Evolutionary conservation across 64 coral and sea anemone species (phyloP).

Genomic region (Dendrophyllia cribrosa): DNA sequence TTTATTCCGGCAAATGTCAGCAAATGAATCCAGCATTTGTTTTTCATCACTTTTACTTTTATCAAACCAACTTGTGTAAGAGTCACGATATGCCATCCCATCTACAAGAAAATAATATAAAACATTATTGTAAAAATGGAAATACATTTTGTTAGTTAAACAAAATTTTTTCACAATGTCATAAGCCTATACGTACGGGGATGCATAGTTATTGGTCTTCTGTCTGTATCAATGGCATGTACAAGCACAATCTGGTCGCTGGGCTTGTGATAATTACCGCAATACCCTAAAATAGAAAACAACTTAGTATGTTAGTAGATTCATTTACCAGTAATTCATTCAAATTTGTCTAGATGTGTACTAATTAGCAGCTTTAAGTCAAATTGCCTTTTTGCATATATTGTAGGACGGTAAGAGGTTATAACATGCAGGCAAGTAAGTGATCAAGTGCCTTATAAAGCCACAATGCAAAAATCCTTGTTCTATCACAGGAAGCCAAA

Average conservation of each 20-base stretch:
- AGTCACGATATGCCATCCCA: conserved; percentile 27
- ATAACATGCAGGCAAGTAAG: no score
- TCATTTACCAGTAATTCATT: not conserved
- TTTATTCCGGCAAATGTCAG: conserved; percentile 20
- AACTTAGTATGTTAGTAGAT: not conserved
- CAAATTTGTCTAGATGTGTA: not conserved
- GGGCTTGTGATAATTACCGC: conserved; percentile 11
- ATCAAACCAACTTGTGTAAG: not conserved
- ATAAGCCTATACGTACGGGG: conserved; percentile 14
- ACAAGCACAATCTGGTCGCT: conserved; percentile 31
- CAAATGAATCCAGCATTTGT: conserved; percentile 11
- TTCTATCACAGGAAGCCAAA: no score
- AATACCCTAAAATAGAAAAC: conserved; percentile 23
- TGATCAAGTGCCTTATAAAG: no score
- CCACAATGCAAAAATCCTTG: no score
- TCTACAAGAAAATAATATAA: not conserved
- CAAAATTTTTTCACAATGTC: not conserved
- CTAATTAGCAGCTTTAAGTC: no score
- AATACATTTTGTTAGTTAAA: not conserved
- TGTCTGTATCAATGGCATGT: conserved; percentile 41
- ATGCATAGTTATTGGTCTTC: conserved; percentile 33
- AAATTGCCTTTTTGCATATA: no score
- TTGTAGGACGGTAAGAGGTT: no score
- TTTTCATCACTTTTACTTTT: conserved; percentile 2
- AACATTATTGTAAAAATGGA: not conserved